Percentiles rank a stretch among this genome's conserved stretches.
Conservation (phyloP, 2,113 vertebrate genomes). For the Solenodon paradoxus region DNA sequence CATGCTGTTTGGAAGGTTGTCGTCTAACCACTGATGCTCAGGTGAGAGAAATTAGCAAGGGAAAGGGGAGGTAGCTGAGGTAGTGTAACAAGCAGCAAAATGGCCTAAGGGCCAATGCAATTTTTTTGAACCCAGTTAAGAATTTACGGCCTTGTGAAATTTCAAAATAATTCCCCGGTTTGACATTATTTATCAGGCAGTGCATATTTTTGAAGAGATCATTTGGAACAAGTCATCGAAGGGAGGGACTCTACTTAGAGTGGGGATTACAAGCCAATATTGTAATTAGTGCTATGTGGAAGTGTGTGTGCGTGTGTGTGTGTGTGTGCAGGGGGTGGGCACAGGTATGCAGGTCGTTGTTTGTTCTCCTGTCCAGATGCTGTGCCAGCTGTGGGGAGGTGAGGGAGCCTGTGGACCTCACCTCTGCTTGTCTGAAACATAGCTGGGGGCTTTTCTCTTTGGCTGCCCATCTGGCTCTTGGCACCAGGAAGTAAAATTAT, state of each 20-base stretch:
- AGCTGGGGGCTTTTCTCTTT: slow-evolving; percentile 63
- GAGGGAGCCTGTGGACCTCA: slow-evolving; percentile 1
- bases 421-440: slow-evolving; percentile 44
- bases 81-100: background rate
- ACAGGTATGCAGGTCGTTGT: background rate
- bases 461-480: slow-evolving; percentile 72
- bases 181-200: background rate
- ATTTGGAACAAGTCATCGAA: background rate
- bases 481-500: slow-evolving; percentile 71
- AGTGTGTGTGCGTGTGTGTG: background rate
- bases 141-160: background rate
- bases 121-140: slow-evolving; percentile 24
- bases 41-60: background rate
- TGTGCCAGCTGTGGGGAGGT: slow-evolving; percentile 51
- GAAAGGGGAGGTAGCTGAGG: background rate
- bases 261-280: background rate
- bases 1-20: background rate
- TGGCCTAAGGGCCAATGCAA: background rate
- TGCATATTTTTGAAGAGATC: slow-evolving; percentile 26
- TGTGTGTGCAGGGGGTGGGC: too few relatives aligned
- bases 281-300: background rate
- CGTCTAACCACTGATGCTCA: background rate
- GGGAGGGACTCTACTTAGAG: background rate
- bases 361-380: slow-evolving; percentile 68
- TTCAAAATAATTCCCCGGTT: slow-evolving; percentile 36